A percentile compares a stretch with the other conserved stretches of the same genome.
Conservation (phyloP, 2,113 vertebrate species). For the Elanoides forficatus region DNA sequence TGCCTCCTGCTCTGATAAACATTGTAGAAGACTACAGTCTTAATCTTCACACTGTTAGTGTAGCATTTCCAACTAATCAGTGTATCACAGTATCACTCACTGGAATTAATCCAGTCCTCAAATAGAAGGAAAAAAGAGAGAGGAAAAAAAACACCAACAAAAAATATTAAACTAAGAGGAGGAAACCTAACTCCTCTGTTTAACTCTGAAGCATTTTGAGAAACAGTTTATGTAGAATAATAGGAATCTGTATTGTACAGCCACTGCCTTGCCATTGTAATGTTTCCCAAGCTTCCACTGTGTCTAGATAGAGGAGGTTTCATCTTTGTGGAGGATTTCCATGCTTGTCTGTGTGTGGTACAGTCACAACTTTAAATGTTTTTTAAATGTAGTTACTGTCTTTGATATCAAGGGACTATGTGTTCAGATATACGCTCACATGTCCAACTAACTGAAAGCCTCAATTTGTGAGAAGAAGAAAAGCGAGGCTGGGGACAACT, state of each 20-base stretch:
- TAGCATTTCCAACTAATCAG: conserved; percentile 10
- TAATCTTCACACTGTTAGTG: not conserved
- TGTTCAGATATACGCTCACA: conserved; percentile 80
- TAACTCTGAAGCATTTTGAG: conserved; percentile 58
- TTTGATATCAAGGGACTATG: conserved; percentile 81
- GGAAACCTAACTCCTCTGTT: conserved; percentile 53
- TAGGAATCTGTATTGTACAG: conserved; percentile 66
- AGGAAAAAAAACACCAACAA: not conserved
- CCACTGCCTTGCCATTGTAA: conserved; percentile 59
- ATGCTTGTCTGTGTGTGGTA: conserved; percentile 77
- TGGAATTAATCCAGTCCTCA: conserved; percentile 52
- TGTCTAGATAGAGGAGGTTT: conserved; percentile 73
- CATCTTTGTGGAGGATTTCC: conserved; percentile 79
- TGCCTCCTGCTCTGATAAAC: not conserved
- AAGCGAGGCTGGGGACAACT: conserved; percentile 80
- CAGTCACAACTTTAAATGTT: conserved; percentile 80
- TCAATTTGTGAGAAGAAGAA: conserved; percentile 83
- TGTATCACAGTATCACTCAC: not conserved
- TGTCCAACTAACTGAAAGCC: conserved; percentile 82
- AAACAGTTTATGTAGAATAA: conserved; percentile 65
- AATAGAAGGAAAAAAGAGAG: not conserved
- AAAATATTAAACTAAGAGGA: conserved; percentile 58
- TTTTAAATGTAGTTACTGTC: conserved; percentile 81
- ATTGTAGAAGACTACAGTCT: not conserved
- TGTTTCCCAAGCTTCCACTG: conserved; percentile 69